Base-by-base conservation (phyloP, 2,797 vertebrate species). In the Phrynocephalus vlangalii region DNA sequence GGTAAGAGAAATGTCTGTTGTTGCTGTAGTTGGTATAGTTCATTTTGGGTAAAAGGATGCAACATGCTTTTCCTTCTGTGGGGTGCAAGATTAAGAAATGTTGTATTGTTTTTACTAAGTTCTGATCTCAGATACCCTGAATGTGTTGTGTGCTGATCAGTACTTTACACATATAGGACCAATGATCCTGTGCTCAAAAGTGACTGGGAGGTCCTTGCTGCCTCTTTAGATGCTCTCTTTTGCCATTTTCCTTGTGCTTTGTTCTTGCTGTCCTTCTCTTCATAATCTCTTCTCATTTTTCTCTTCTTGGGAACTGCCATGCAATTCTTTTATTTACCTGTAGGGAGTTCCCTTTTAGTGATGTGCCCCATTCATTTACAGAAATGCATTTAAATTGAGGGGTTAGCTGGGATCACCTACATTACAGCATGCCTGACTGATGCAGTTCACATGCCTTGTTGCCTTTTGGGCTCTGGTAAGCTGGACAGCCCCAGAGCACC, bases 1-100 rank as follows among this genome's bases (percentile, higher is more conserved):
- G 98, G 98, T 99, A 99, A 99, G 98, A 94, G 83, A 20, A 48
- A 88, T 79, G 26, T 91, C 88, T 85, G 48, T 63, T 88, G 56
- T 80, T 20, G 87, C 48, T 93, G 6, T 81, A 6, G 83, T 93
- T 90, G 75, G 26, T 63, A 86, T 78, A 28, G 68, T 90, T 87
- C 89, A 22, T 88, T 93, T 83, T 86, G 26, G 84, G 50, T 63
- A 24, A 79, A 86, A 38, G 60, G 84, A 63, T 71, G 56, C 83
- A 78, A 63, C 80, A 56, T 5, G 56, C 66, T 88, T 89, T 83
- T 66, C 1, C 78, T 91, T 84, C 67, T 79, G 66, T 1, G 0
- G 70, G 56, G 15, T 22, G 13, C 20, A 10, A 67, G 68, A 77
- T 76, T 87, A 90, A 84, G 87, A 84, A 6, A 44, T 44, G 0